Base-by-base conservation (phyloP, 2,888 invertebrate genomes). In the Lycia hirtaria region DNA sequence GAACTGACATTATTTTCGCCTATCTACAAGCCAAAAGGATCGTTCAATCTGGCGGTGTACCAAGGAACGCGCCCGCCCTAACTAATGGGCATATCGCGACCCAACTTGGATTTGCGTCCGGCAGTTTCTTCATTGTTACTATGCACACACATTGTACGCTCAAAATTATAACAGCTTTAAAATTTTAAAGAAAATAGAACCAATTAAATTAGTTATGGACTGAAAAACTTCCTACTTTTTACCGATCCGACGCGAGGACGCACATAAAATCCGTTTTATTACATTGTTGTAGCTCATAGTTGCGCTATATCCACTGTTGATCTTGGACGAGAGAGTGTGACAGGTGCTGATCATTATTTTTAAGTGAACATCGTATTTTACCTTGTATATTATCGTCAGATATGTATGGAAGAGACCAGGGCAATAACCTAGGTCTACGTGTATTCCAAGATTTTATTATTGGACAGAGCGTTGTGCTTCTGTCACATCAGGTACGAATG, bases 1-100 rank as follows among this genome's bases (percentile, higher is more conserved):
- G 84, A 85, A 89, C 85, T 87, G 88, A 88, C 89, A 89, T 91
- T 90, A 91, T 88, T 90, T 87, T 87, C 79, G 81, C 83, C 80
- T 84, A 88, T 87, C 88, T 85, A 88, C 85, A 88, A 85, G 91
- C 91, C 91, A 92, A 91, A 89, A 90, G 89, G 89, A 88, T 87
- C 85, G 85, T 82, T 80, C 83, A 81, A 90, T 91, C 88, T 92
- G 92, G 92, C 91, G 73, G 78, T 79, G 89, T 88, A 90, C 91
- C 91, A 92, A 92, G 80, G 91, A 90, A 92, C 90, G 92, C 85
- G 81, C 81, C 77, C 78, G 83, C 77, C 79, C 83, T 83, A 84
- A 85, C 88, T 87, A 88, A 87, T 86, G 86, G 84, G 76, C 84
- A 83, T 84, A 87, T 85, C 81, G 84, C 82, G 82, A 83, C 90